A percentile compares a stretch with the other conserved stretches of the same genome.
Conservation (phyloP, 2,797 vertebrate species). For the Dermochelys coriacea region DNA sequence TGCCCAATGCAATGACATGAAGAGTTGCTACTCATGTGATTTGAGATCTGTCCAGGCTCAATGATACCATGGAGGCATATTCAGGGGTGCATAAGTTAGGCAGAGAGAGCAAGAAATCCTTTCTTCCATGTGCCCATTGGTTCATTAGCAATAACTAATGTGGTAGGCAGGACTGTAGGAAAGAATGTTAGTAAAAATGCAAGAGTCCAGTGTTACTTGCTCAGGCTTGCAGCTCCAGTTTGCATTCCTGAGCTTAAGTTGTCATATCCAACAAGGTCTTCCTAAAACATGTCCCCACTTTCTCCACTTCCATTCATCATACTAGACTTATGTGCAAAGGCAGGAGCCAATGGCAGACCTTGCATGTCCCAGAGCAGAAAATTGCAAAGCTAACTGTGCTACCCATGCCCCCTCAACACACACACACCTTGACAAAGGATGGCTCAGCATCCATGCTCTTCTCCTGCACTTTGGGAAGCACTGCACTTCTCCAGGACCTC, state of each 20-base stretch:
- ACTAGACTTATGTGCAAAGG: background rate
- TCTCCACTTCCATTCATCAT: background rate
- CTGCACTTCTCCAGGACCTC: background rate
- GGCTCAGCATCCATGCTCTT: background rate
- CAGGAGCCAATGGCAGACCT: background rate
- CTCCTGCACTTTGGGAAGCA: background rate
- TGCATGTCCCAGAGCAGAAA: background rate
- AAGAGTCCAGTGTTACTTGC: fast-evolving
- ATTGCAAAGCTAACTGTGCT: background rate
- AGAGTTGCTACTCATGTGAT: slow-evolving; percentile 72
- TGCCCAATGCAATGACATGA: slow-evolving; percentile 32
- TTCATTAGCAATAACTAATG: background rate
- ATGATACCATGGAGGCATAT: background rate
- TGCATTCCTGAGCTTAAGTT: background rate
- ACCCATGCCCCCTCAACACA: background rate
- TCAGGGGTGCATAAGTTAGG: background rate
- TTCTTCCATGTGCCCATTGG: background rate
- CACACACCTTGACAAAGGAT: background rate
- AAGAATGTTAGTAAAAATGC: fast-evolving
- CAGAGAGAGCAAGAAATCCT: background rate
- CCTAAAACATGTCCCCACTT: background rate
- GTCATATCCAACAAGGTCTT: background rate
- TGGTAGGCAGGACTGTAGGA: background rate
- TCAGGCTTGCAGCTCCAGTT: background rate
- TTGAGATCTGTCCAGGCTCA: slow-evolving; percentile 9